A percentile compares a stretch with the other conserved stretches of the same genome.
phyloP scores from a whole-genome alignment of 1,140 invertebrate species.

The Trichomalopsis sarcophagae region DNA sequence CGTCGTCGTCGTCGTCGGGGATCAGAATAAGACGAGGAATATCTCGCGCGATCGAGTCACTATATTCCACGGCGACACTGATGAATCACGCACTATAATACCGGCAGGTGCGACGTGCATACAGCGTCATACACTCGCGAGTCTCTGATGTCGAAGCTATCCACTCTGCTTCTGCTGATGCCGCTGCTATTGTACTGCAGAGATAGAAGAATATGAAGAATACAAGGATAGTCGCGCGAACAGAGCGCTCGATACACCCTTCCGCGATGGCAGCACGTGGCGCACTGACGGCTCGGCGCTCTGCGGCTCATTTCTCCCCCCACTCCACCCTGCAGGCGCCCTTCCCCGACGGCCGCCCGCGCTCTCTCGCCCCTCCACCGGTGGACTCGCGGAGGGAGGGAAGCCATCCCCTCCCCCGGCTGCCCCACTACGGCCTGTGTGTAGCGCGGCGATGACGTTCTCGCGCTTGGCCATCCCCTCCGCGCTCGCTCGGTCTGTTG shows the following conservation, averaged over 20 bases:
- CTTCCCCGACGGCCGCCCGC: slow-evolving; percentile 49
- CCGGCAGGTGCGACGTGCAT: not conserved
- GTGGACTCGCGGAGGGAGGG: slow-evolving; percentile 27
- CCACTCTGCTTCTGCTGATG: too few relatives aligned
- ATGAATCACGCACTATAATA: not conserved
- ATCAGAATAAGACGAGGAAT: slow-evolving; percentile 1
- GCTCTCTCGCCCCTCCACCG: slow-evolving; percentile 53
- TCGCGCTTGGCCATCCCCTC: slow-evolving; percentile 57
- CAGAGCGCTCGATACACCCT: slow-evolving; percentile 58
- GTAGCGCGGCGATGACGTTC: not conserved
- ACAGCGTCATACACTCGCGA: not conserved
- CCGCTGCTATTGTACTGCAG: not conserved
- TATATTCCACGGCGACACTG: not conserved
- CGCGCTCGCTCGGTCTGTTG: slow-evolving; percentile 19
- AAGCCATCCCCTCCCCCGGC: not conserved
- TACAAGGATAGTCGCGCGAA: not conserved
- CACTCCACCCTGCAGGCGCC: slow-evolving; percentile 13
- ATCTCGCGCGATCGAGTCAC: not conserved
- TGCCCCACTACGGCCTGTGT: not conserved
- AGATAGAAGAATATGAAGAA: slow-evolving; percentile 47
- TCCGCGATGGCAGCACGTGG: slow-evolving; percentile 72
- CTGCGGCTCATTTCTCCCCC: slow-evolving; percentile 52
- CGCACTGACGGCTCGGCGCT: slow-evolving; percentile 67
- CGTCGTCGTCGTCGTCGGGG: not conserved
- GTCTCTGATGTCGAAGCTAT: not conserved